phyloP scores from a whole-genome alignment of 2,113 vertebrate genomes.

The Alethe diademata region DNA sequence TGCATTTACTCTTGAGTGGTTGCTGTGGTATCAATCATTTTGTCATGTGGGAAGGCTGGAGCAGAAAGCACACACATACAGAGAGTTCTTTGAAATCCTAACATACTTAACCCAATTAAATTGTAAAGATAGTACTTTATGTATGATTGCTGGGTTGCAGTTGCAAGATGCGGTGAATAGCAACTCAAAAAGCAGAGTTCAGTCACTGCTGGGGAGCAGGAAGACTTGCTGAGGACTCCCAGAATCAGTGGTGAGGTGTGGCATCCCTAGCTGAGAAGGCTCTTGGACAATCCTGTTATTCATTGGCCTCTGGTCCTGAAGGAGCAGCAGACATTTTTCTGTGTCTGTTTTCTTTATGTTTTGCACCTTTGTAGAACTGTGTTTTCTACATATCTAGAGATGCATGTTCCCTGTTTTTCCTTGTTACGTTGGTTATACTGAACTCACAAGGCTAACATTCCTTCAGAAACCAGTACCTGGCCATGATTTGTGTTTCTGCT shows the following conservation, averaged over 20 bases:
- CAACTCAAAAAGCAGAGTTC: background rate
- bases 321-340: background rate
- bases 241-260: background rate
- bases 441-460: background rate
- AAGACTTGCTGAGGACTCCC: background rate
- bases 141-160: background rate
- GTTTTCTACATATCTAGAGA: background rate
- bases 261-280: background rate
- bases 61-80: background rate
- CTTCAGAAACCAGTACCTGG: background rate
- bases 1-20: constrained; percentile 17
- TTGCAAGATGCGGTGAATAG: background rate
- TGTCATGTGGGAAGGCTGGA: background rate
- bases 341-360: background rate
- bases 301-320: background rate
- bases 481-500: background rate
- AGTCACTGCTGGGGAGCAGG: background rate
- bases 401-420: background rate
- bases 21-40: constrained; percentile 32
- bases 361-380: background rate
- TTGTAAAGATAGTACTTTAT: background rate
- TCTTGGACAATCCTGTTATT: background rate
- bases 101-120: constrained; percentile 29
- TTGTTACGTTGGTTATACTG: background rate
- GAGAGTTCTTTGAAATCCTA: constrained; percentile 16